phyloP scores from a whole-genome alignment of 2,113 vertebrate genomes.

The Lepus americanus region DNA sequence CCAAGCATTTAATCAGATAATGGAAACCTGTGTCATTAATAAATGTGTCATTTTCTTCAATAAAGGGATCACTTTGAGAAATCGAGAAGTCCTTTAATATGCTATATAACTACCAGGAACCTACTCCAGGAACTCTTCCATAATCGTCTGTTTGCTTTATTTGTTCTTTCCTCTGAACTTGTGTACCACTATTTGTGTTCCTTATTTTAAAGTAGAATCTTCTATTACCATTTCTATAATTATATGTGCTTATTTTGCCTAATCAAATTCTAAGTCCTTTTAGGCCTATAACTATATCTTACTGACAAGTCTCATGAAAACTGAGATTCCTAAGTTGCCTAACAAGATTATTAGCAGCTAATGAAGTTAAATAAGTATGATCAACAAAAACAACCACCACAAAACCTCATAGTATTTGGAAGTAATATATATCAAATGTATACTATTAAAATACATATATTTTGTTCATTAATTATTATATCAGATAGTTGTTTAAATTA shows the following conservation, averaged over 20 bases:
- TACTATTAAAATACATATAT: not conserved
- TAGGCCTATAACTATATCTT: not conserved
- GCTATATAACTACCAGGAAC: not conserved
- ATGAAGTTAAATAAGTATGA: not conserved
- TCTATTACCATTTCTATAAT: not conserved
- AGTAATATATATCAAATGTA: not conserved
- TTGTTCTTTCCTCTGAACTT: not conserved
- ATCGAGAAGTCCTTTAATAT: slow-evolving; percentile 74
- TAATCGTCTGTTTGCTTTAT: not conserved
- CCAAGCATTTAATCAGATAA: slow-evolving; percentile 77
- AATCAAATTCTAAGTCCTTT: not conserved
- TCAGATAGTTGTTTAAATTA: not conserved
- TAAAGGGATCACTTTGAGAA: slow-evolving; percentile 72
- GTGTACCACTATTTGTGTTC: not conserved
- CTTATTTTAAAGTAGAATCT: slow-evolving; percentile 17
- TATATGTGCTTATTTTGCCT: not conserved
- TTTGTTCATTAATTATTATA: slow-evolving; percentile 28
- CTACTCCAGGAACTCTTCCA: not conserved
- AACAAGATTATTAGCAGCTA: not conserved
- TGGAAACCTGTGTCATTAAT: slow-evolving; percentile 71
- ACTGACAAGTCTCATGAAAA: not conserved
- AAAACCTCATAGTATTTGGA: no score
- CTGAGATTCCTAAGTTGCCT: not conserved
- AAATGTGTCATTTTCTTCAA: slow-evolving; percentile 80
- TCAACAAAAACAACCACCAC: not conserved